These are phyloP conservation scores for Amphipyra berbera DNA, from an alignment of 2,888 invertebrate genomes.

Conservation along the genomic window DNA sequence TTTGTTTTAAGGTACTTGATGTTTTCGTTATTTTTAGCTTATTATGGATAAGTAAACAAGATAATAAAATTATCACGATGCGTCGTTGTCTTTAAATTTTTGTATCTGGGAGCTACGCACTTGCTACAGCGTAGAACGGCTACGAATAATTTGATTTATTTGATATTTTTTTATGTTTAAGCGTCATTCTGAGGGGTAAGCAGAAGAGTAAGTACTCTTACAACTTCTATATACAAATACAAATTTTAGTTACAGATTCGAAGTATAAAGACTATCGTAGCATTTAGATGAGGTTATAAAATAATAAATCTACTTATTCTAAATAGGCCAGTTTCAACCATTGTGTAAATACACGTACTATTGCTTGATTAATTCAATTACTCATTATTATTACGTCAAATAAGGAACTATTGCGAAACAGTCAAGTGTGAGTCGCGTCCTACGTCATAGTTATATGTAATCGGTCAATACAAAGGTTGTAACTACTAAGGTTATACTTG, in stretches of 20 bases:
- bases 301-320: not conserved
- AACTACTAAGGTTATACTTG: conserved; percentile 18
- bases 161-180: not conserved
- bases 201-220: not conserved
- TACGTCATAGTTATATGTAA: conserved; percentile 31
- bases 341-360: conserved; percentile 13
- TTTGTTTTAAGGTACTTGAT: conserved; percentile 32
- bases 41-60: conserved; percentile 50
- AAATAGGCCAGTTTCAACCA: not conserved
- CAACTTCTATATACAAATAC: not conserved
- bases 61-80: conserved; percentile 40
- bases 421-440: conserved; percentile 46
- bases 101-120: conserved; percentile 28
- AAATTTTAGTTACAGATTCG: not conserved
- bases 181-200: not conserved
- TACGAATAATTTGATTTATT: conserved; percentile 21
- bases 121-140: conserved; percentile 31
- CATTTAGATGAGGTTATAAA: no score
- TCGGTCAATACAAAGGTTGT: conserved; percentile 27
- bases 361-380: conserved; percentile 24
- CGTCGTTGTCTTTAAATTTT: conserved; percentile 20
- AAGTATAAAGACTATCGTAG: no score
- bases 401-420: conserved; percentile 41
- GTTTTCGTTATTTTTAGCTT: conserved; percentile 42
- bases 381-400: conserved; percentile 40